Evolutionary conservation across 1,140 invertebrate species (phyloP).

Genomic region (Leucophenga varia): DNA sequence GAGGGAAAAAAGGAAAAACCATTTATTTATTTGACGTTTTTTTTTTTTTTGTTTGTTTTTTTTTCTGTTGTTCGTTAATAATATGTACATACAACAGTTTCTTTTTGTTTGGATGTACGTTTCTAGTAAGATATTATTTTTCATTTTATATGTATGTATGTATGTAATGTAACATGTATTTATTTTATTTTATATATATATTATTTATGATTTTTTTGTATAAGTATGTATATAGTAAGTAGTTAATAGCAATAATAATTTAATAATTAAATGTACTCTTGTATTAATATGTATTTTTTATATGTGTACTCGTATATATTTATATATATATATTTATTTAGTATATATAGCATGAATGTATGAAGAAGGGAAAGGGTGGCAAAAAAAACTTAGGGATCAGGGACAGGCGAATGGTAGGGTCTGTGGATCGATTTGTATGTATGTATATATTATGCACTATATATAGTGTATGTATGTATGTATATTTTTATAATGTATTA

Average conservation of each 20-base stretch:
- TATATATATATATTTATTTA: constrained; percentile 19
- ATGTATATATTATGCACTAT: no score
- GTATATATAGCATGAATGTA: constrained; percentile 30
- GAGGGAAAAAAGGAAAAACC: constrained; percentile 53
- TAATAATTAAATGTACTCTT: constrained; percentile 24
- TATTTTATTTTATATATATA: no score
- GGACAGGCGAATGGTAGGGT: not conserved
- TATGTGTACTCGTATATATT: constrained; percentile 18
- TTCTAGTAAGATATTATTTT: no score
- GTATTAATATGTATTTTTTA: constrained; percentile 38
- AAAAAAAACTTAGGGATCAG: not conserved
- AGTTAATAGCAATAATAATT: no score
- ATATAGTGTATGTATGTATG: no score
- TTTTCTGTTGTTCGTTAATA: not conserved
- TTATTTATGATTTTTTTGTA: constrained; percentile 14
- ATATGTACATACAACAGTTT: no score
- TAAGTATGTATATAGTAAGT: constrained; percentile 9
- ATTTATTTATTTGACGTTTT: constrained; percentile 52
- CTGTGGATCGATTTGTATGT: constrained; percentile 9
- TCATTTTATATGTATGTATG: no score
- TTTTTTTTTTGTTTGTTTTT: constrained; percentile 26
- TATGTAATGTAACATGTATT: no score
- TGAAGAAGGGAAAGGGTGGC: not conserved
- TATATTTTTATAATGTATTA: no score
- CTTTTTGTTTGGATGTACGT: no score